Conservation (phyloP, 2,797 vertebrate genomes). For the Heterohyrax brucei region DNA sequence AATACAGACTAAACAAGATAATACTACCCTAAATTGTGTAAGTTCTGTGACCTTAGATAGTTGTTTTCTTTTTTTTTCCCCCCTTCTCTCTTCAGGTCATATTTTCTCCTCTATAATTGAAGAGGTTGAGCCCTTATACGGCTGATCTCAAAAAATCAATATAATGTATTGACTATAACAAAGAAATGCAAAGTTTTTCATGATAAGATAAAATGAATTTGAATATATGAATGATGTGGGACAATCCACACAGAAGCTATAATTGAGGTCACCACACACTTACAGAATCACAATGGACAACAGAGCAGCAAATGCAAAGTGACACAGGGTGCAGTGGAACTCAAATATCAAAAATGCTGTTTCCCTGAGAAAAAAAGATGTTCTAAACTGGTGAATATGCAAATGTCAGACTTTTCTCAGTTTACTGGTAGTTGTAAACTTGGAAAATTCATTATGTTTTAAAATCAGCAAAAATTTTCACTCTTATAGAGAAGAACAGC, state of each 20-base stretch:
- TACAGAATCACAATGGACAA: background rate
- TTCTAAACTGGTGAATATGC: background rate
- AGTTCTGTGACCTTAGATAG: background rate
- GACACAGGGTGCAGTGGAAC: accelerated
- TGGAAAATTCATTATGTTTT: conserved; percentile 26
- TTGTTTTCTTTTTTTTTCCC: background rate
- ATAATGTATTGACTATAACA: background rate
- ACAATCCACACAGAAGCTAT: background rate
- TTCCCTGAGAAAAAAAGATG: background rate
- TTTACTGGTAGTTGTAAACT: background rate
- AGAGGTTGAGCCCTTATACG: background rate
- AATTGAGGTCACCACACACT: background rate
- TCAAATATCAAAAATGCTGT: background rate
- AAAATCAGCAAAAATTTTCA: background rate
- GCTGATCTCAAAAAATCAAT: conserved; percentile 11
- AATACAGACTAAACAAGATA: background rate
- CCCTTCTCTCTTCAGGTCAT: background rate
- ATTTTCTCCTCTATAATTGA: background rate
- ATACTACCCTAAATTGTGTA: background rate
- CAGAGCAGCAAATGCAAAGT: background rate
- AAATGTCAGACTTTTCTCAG: background rate
- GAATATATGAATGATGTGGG: background rate
- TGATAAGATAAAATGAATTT: background rate
- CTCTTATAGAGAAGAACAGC: background rate
- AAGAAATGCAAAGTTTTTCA: background rate